A percentile compares a stretch with the other conserved stretches of the same genome.
These are phyloP conservation scores for Cettia cetti DNA, from an alignment of 2,113 vertebrate genomes.

Conservation along the genomic window DNA sequence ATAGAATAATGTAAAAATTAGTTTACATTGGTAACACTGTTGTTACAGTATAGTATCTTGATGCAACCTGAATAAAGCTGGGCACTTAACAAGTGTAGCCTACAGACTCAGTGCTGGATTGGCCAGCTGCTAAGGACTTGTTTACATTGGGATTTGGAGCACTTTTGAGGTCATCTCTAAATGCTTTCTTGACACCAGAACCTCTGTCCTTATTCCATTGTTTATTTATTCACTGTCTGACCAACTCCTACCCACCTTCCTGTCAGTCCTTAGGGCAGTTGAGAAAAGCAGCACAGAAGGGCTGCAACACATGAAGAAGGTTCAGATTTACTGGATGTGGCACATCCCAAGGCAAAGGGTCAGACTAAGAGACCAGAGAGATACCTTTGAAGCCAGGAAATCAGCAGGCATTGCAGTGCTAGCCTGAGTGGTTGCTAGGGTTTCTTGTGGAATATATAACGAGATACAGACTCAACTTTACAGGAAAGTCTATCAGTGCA, in stretches of 20 bases:
- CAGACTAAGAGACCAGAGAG: background rate
- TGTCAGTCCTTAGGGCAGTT: background rate
- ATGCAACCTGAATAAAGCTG: background rate
- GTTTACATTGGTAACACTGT: background rate
- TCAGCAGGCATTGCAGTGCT: background rate
- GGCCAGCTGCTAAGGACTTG: background rate
- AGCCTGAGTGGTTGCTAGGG: background rate
- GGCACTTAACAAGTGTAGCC: background rate
- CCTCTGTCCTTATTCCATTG: fast-evolving
- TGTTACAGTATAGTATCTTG: background rate
- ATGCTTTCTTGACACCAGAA: background rate
- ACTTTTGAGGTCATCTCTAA: background rate
- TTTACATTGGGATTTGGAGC: background rate
- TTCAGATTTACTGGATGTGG: background rate
- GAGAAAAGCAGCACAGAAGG: background rate
- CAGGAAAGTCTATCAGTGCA: background rate
- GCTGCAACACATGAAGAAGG: background rate
- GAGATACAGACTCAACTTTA: background rate
- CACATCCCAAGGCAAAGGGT: background rate
- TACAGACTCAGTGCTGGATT: background rate
- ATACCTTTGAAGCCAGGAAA: background rate
- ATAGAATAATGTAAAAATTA: background rate
- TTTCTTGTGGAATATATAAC: background rate
- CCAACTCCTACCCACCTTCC: background rate
- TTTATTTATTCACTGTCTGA: background rate